Percentiles rank a stretch among this genome's conserved stretches.
Evolutionary conservation across 2,888 invertebrate genomes (phyloP).

Genomic region (Ferdinandea cuprea): DNA sequence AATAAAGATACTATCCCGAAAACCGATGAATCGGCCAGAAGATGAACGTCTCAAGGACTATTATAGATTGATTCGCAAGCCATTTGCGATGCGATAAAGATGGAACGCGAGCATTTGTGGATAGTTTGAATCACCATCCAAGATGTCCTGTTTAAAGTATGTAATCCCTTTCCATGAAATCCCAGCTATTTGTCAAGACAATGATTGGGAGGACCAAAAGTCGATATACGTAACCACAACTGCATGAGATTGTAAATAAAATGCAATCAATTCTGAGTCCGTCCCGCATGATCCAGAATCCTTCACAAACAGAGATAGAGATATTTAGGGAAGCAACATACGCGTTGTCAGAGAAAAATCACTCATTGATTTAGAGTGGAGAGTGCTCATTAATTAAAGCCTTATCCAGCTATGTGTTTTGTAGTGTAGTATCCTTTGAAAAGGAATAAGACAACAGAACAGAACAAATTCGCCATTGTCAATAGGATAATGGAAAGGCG

Average conservation of each 20-base stretch:
- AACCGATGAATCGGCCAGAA: slow-evolving; percentile 65
- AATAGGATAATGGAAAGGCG: slow-evolving; percentile 64
- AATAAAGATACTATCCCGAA: slow-evolving; percentile 53
- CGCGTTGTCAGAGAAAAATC: slow-evolving; percentile 52
- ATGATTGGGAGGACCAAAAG: slow-evolving; percentile 55
- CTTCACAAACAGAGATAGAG: slow-evolving; percentile 61
- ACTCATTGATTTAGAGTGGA: slow-evolving; percentile 72
- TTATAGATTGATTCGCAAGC: slow-evolving; percentile 69
- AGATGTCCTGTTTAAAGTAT: slow-evolving; percentile 60
- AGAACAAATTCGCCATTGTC: slow-evolving; percentile 71
- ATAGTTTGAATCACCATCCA: slow-evolving; percentile 6
- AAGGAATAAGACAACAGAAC: slow-evolving; percentile 62
- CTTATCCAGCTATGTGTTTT: slow-evolving; percentile 61
- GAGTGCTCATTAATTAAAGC: slow-evolving; percentile 74
- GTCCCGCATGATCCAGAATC: slow-evolving; percentile 47
- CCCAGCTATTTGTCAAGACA: slow-evolving; percentile 68
- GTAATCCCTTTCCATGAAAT: slow-evolving; percentile 49
- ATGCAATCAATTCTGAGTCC: slow-evolving; percentile 68
- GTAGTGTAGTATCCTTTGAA: slow-evolving; percentile 60
- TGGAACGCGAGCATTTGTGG: slow-evolving; percentile 42
- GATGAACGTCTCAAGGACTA: slow-evolving; percentile 64
- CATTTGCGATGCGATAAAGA: slow-evolving; percentile 62
- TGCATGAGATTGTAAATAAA: slow-evolving; percentile 72
- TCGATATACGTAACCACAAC: slow-evolving; percentile 47
- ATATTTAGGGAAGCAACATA: slow-evolving; percentile 2